A percentile compares a stretch with the other conserved stretches of the same genome.
These are phyloP conservation scores for Sitta carolinensis DNA, from an alignment of 2,797 vertebrate genomes.

Conservation along the genomic window DNA sequence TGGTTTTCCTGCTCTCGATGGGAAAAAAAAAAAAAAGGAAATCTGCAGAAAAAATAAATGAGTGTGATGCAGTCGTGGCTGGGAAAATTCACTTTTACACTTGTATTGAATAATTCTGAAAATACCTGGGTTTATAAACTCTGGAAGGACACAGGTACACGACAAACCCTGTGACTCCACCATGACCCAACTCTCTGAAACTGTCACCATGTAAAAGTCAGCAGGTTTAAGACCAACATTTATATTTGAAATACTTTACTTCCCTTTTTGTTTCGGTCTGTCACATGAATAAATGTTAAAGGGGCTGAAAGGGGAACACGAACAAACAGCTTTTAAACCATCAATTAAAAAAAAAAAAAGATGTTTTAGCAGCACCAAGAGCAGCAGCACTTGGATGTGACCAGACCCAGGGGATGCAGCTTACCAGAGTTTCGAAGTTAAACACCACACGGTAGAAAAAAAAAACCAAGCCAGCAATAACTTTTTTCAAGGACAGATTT, in stretches of 20 bases:
- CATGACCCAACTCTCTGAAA: rapidly evolving
- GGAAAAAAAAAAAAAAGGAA: not conserved
- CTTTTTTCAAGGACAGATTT: not conserved
- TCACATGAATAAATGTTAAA: not conserved
- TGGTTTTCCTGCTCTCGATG: not conserved
- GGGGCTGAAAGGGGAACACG: not conserved
- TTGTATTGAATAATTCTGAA: not conserved
- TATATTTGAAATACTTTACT: not conserved
- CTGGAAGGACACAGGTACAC: not conserved
- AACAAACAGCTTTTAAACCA: not conserved
- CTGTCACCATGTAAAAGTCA: not conserved
- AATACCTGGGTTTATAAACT: not conserved
- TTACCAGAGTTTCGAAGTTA: not conserved
- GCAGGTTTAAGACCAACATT: not conserved
- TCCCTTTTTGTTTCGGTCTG: not conserved
- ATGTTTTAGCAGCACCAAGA: not conserved
- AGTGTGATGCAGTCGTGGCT: rapidly evolving
- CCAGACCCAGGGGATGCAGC: not conserved
- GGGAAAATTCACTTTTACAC: not conserved
- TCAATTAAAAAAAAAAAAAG: not conserved
- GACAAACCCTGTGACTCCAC: not conserved
- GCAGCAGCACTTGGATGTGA: not conserved
- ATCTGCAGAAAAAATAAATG: not conserved
- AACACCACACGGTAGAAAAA: not conserved
- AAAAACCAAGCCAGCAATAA: not conserved